Base-by-base conservation (phyloP, 2,113 vertebrate genomes). In the Micronycteris hirsuta region DNA sequence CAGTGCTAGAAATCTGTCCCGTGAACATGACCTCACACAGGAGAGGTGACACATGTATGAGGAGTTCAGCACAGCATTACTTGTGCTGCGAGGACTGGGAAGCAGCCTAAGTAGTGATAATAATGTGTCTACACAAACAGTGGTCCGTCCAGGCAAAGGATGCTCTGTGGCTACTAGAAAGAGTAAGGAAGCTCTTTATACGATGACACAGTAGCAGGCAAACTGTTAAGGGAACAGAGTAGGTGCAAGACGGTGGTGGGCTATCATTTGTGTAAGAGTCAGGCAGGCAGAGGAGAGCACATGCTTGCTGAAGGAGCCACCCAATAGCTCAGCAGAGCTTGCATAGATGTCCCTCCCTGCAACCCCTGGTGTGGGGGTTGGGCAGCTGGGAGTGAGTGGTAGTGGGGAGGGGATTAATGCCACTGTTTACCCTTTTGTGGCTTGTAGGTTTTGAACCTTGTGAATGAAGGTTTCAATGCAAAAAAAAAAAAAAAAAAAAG, bases 11-110 rank as follows among this genome's bases (percentile, higher is more conserved):
- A 26, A 52, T 5, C 0, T 80, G 31, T 61, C n/a, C 68, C 65
- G 20, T 3, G 47, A 71, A 68, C 3, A 7, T 11, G 22, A 3
- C 3, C 3, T 1, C 38, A 58, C 12, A 5, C 0, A 1, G 24
- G 8, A 85, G 31, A 47, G 49, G n/a, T 4, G n/a, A 47, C 12
- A 7, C 3, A 0, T 6, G 58, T 4, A 43, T 31, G 7, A 28
- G 26, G 76, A 31, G 47, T 85, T 73, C 17, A 6, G n/a, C 0
- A 22, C 0, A 28, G 56, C 43, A 2, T 16, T 0, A 1, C n/a
- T 26, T 28, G 54, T 31, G 6, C 31, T 8, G 3, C 16, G 12
- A 38, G 36, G 20, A 52, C 19, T 3, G 4, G 41, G 3, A 61
- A 49, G 33, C 36, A 65, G 36, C 47, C 31, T 14, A 7, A 76